phyloP scores from a whole-genome alignment of 2,797 vertebrate genomes.

The Poecilia picta region DNA sequence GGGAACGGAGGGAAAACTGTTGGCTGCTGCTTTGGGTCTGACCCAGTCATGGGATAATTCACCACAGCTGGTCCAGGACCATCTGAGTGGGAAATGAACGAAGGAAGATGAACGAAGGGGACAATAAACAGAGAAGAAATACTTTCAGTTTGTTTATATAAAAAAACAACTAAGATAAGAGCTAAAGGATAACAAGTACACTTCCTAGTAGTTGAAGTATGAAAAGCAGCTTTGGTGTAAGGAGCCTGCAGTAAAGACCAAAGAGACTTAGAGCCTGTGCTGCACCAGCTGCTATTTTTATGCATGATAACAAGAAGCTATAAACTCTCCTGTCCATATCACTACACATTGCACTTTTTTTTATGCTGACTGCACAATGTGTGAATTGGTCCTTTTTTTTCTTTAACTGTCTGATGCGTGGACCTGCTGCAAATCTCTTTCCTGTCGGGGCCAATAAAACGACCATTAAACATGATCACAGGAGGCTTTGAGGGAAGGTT shows the following conservation, averaged over 20 bases:
- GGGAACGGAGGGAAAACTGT: neutral
- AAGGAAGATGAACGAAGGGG: conserved; percentile 1
- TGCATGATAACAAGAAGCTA: neutral
- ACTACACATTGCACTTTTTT: neutral
- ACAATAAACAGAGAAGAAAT: neutral
- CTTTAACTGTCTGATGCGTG: neutral
- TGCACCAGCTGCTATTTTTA: neutral
- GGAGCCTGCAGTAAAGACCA: neutral
- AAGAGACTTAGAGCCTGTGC: neutral
- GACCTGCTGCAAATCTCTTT: neutral
- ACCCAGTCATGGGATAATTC: neutral
- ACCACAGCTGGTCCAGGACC: neutral
- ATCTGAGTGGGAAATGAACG: neutral
- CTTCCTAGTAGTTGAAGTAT: neutral
- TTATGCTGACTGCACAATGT: neutral
- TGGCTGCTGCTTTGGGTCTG: neutral
- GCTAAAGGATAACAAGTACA: neutral
- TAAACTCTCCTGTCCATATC: neutral
- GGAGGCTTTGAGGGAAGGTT: neutral
- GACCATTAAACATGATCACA: neutral
- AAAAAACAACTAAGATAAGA: too few species aligned
- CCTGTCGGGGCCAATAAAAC: neutral
- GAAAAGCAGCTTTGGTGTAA: neutral
- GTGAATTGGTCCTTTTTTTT: neutral
- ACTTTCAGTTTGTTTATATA: neutral